These are phyloP conservation scores for Drosophila neutralis DNA, from an alignment of 2,888 invertebrate genomes.

Conservation along the genomic window DNA sequence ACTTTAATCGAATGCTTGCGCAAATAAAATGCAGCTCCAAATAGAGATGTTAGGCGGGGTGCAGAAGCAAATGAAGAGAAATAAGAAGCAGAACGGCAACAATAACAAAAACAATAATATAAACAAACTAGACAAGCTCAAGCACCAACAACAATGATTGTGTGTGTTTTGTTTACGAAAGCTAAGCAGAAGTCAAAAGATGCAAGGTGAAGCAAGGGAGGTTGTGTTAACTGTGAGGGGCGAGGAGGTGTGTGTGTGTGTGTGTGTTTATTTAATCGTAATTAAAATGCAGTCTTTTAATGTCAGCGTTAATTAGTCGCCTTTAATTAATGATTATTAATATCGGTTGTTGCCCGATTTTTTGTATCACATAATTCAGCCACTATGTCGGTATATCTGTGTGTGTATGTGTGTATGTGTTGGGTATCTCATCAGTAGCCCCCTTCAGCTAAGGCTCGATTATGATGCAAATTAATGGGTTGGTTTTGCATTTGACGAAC, in stretches of 20 bases:
- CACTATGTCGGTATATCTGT: not conserved
- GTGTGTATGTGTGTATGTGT: not conserved
- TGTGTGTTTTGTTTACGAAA: conserved; percentile 6
- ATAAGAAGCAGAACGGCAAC: conserved; percentile 12
- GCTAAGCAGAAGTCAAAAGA: conserved; percentile 8
- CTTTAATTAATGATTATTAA: conserved; percentile 80
- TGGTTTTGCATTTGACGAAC: conserved; percentile 73
- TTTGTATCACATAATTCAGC: conserved; percentile 49
- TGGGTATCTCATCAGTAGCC: not conserved
- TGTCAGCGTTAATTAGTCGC: conserved; percentile 79
- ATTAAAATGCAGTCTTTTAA: conserved; percentile 76
- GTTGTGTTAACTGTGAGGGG: not conserved
- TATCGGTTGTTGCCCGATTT: conserved; percentile 71
- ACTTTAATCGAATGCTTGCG: conserved; percentile 63
- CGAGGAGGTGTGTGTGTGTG: not conserved
- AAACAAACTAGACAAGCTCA: conserved; percentile 2
- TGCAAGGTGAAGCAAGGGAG: not conserved
- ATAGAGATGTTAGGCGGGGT: conserved; percentile 47
- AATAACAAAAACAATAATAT: conserved; percentile 9
- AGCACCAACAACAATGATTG: conserved; percentile 2
- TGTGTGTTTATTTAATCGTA: conserved; percentile 35
- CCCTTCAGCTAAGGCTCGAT: conserved; percentile 50
- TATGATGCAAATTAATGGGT: conserved; percentile 79
- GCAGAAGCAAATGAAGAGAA: not conserved
- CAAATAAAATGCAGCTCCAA: conserved; percentile 56